Evolutionary conservation across 2,888 invertebrate species (phyloP), one percentile per base, ranked within the genome.

Genomic region (Celastrina argiolus): DNA sequence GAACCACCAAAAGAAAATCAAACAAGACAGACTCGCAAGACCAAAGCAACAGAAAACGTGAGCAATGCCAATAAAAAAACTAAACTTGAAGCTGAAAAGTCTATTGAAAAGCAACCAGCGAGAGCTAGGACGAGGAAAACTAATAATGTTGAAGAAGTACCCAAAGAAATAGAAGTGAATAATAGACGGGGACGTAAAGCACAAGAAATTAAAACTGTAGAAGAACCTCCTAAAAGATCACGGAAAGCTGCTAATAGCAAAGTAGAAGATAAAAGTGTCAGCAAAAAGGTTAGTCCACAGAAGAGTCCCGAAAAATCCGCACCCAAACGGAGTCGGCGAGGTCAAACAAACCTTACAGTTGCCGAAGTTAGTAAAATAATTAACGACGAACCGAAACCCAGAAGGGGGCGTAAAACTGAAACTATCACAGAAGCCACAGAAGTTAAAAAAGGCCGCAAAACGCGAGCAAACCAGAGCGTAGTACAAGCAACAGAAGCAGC

Each of bases 61-160:
- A 63, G 31, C 31, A 58, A 58, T 10, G 31, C 58, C 6, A n/a
- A 10, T 28, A 31, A 58, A 31, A 58, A 58, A 31, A 58, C 8
- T n/a, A 58, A 58, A 58, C 28, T 31, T 8, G 58, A 58, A 2
- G 3, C 31, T 16, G 58, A 58, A 31, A 58, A 31, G 10, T 58
- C 58, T 8, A 8, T 18, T 31, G 58, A 31, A 58, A 58, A 31
- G n/a, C 28, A 58, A 58, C 31, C n/a, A 58, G 31, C 14, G 8
- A 58, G n/a, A 58, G 56, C 69, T 39, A 72, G 68, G 36, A 70
- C 68, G 5, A 73, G 70, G 36, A 61, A 70, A 64, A 64, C 69
- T 59, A 69, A 67, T 71, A 51, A 58, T 65, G 28, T 65, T 65
- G 39, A 36, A 31, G 26, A 67, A 28, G 34, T 67, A 31, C 31